phyloP scores from a whole-genome alignment of 2,888 invertebrate species.

The Caenorhabditis parvicauda region DNA sequence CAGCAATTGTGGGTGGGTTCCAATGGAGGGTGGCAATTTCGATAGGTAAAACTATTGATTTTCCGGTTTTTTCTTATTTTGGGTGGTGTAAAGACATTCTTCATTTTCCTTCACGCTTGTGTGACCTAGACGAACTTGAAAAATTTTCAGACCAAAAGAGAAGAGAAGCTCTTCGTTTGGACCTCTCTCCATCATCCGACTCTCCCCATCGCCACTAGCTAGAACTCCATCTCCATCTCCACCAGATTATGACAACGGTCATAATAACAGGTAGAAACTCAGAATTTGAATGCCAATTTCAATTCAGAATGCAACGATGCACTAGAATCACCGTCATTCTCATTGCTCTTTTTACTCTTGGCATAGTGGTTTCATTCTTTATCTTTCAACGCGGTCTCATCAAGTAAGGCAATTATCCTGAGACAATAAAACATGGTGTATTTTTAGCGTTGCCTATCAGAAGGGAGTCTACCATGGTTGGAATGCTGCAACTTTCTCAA shows the following conservation, averaged over 20 bases:
- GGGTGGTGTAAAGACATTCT: no score
- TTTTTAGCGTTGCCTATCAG: slow-evolving; percentile 37
- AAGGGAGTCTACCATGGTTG: slow-evolving; percentile 42
- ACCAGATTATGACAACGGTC: slow-evolving; percentile 41
- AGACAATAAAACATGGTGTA: background rate
- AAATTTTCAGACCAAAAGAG: slow-evolving; percentile 34
- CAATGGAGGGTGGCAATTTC: slow-evolving; percentile 46
- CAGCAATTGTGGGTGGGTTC: slow-evolving; percentile 41
- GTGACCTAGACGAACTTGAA: no score
- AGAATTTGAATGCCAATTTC: background rate
- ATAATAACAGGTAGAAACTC: slow-evolving; percentile 31
- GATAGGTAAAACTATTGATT: no score
- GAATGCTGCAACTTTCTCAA: slow-evolving; percentile 38
- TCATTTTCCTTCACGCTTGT: no score
- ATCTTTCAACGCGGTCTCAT: slow-evolving; percentile 41
- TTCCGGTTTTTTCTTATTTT: no score
- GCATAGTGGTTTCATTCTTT: slow-evolving; percentile 35
- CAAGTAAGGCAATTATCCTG: slow-evolving; percentile 23
- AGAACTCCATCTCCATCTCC: slow-evolving; percentile 45
- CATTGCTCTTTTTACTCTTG: slow-evolving; percentile 31
- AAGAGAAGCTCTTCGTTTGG: slow-evolving; percentile 50
- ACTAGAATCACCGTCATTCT: slow-evolving; percentile 34
- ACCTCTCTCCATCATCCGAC: slow-evolving; percentile 46
- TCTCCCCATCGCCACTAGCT: slow-evolving; percentile 48
- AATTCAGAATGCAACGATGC: slow-evolving; percentile 33